Evolutionary conservation across 2,888 invertebrate species (phyloP).

Genomic region (Calliopum simillimum): DNA sequence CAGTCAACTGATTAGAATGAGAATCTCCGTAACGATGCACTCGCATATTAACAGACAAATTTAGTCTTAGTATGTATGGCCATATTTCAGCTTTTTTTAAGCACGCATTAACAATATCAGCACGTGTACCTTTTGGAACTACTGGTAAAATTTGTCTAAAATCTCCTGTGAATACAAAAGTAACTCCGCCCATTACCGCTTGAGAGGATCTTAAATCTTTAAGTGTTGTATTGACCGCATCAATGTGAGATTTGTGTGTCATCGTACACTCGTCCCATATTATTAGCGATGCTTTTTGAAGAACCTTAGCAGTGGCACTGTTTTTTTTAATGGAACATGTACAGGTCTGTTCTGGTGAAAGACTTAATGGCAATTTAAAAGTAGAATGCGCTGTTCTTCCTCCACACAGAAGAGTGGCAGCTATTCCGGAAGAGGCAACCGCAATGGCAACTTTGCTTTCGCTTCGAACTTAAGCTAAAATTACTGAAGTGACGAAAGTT

Average conservation of each 20-base stretch:
- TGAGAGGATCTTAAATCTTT: constrained; percentile 45
- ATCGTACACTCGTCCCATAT: constrained; percentile 29
- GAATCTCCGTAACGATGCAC: background rate
- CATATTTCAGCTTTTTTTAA: constrained; percentile 40
- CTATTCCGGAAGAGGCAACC: constrained; percentile 45
- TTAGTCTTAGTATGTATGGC: constrained; percentile 12
- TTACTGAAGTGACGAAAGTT: constrained; percentile 13
- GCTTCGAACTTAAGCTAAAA: constrained; percentile 10
- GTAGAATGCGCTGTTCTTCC: constrained; percentile 42
- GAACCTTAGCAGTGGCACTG: constrained; percentile 19
- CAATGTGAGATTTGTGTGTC: constrained; percentile 32
- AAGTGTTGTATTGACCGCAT: constrained; percentile 51
- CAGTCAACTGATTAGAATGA: too few species aligned
- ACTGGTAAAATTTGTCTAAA: constrained; percentile 27
- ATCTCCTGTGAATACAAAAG: constrained; percentile 38
- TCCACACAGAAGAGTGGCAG: constrained; percentile 47
- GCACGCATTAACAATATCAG: constrained; percentile 51
- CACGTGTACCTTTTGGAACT: constrained; percentile 41
- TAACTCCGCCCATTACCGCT: constrained; percentile 32
- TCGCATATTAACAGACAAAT: constrained; percentile 15
- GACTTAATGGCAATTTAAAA: background rate
- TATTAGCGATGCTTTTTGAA: constrained; percentile 46
- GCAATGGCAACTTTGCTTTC: constrained; percentile 18
- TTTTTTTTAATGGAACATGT: constrained; percentile 20
- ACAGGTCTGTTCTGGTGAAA: constrained; percentile 33